phyloP scores from a whole-genome alignment of 2,888 invertebrate species.

The Cantharis rufa region DNA sequence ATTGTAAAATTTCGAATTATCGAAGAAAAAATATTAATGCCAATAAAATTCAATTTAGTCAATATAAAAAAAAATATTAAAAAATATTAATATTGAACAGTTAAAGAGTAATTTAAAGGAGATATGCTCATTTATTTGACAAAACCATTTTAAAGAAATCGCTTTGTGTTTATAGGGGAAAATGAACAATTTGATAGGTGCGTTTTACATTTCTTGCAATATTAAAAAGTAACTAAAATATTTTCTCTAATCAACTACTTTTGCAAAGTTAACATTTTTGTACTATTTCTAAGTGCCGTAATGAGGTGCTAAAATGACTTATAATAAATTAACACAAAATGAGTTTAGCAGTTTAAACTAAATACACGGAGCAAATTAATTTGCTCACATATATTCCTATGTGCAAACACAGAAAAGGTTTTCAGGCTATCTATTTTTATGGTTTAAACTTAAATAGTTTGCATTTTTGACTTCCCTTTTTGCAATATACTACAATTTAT shows the following conservation, averaged over 20 bases:
- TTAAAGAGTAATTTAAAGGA: not conserved
- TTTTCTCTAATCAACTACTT: not conserved
- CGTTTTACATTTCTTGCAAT: not conserved
- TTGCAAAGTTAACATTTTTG: not conserved
- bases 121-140: not conserved
- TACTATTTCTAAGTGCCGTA: not conserved
- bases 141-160: not conserved
- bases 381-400: not conserved
- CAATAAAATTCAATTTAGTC: not conserved
- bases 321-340: slow-evolving; percentile 1
- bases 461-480: not conserved
- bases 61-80: not conserved
- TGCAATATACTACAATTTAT: not conserved
- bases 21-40: not conserved
- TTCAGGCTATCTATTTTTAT: not conserved
- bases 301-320: not conserved
- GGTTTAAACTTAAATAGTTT: not conserved
- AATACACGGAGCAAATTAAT: not conserved
- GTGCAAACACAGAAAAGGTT: not conserved
- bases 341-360: not conserved
- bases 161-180: not conserved
- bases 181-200: not conserved
- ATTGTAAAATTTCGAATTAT: not conserved
- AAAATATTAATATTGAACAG: not conserved
- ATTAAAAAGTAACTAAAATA: not conserved